phyloP scores from a whole-genome alignment of 2,888 invertebrate species.

The Unio pictorum region DNA sequence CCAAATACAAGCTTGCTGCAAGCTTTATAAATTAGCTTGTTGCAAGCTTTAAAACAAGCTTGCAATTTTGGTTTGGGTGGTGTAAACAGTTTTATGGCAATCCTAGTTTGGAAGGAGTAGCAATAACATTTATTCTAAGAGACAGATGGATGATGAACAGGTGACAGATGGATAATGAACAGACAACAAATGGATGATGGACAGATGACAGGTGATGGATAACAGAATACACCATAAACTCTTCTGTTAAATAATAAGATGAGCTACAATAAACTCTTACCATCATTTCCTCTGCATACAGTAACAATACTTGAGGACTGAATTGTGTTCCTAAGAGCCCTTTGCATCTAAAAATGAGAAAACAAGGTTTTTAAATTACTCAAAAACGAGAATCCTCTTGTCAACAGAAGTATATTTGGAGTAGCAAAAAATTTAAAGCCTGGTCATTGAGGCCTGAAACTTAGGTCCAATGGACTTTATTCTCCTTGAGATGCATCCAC shows the following conservation, averaged over 20 bases:
- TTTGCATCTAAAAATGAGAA: conserved; percentile 81
- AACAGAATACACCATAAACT: background rate
- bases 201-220: background rate
- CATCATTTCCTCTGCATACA: conserved; percentile 75
- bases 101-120: background rate
- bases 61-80: too few species aligned
- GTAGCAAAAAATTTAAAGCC: too few species aligned
- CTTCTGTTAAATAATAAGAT: background rate
- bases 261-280: conserved; percentile 27
- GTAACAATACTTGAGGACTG: conserved; percentile 83
- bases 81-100: too few species aligned
- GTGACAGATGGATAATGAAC: background rate
- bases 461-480: too few species aligned
- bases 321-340: conserved; percentile 89
- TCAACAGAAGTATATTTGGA: too few species aligned
- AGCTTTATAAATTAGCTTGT: too few species aligned
- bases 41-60: too few species aligned
- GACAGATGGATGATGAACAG: background rate
- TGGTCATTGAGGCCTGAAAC: too few species aligned
- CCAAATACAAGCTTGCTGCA: too few species aligned
- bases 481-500: too few species aligned
- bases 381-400: too few species aligned
- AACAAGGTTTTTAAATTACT: too few species aligned
- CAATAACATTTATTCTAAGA: background rate
- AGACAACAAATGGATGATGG: background rate